Evolutionary conservation across 2,888 invertebrate genomes (phyloP).

Genomic region (Drosophila aldrichi): DNA sequence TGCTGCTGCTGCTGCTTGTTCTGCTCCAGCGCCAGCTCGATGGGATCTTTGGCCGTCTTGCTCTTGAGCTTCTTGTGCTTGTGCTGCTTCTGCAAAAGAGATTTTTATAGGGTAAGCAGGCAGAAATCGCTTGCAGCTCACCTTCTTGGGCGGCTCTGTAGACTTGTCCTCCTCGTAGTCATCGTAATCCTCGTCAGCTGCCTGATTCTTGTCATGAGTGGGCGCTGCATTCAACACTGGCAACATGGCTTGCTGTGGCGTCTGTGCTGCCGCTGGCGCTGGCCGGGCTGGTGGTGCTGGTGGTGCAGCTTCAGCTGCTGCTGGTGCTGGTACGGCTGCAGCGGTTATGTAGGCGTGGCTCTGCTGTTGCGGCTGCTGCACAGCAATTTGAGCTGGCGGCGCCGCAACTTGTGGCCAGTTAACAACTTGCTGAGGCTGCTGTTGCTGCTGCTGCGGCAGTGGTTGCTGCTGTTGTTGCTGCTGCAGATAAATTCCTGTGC

Average conservation of each 20-base stretch:
- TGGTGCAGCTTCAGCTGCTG: background rate
- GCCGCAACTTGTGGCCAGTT: constrained; percentile 68
- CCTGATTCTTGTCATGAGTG: constrained; percentile 47
- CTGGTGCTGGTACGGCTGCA: constrained; percentile 18
- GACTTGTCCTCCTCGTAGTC: constrained; percentile 81
- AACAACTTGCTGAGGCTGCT: constrained; percentile 36
- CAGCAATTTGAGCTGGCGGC: constrained; percentile 40
- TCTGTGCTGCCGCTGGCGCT: constrained; percentile 16
- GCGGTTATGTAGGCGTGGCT: constrained; percentile 55
- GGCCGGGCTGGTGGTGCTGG: background rate
- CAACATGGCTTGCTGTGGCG: constrained; percentile 60
- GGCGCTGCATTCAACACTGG: constrained; percentile 50
- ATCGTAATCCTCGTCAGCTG: constrained; percentile 76
- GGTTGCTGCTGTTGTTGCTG: constrained; percentile 22
- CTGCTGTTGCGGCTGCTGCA: constrained; percentile 46
- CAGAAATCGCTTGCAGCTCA: background rate
- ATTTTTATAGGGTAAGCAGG: background rate
- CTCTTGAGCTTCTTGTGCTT: constrained; percentile 81
- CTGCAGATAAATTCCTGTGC: constrained; percentile 77
- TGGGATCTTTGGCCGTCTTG: constrained; percentile 68
- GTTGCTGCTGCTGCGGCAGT: constrained; percentile 39
- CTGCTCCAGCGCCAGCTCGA: constrained; percentile 70
- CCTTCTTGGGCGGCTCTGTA: constrained; percentile 83
- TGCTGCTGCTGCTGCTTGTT: constrained; percentile 44
- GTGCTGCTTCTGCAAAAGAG: constrained; percentile 53